phyloP scores from a whole-genome alignment of 2,113 vertebrate genomes.

The Cynoglossus semilaevis region DNA sequence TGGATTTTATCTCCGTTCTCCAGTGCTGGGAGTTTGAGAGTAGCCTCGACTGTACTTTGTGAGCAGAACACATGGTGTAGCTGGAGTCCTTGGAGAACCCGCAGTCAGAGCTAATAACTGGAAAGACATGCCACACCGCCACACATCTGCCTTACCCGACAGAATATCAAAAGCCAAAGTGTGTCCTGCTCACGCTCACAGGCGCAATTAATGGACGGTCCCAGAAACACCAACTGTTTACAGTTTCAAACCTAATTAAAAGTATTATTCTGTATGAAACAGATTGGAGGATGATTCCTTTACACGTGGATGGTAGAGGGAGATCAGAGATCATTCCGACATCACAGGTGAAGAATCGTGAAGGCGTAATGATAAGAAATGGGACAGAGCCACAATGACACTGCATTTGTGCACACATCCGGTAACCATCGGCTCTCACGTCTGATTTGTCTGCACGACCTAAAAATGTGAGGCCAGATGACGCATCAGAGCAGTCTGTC shows the following conservation, averaged over 20 bases:
- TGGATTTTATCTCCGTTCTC: slow-evolving; percentile 24
- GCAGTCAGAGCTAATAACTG: slow-evolving; percentile 62
- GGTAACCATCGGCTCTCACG: slow-evolving; percentile 40
- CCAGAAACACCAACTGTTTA: not conserved
- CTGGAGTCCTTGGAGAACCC: slow-evolving; percentile 50
- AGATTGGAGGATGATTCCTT: slow-evolving; percentile 37
- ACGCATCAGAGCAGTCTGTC: slow-evolving; percentile 19
- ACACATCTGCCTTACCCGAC: slow-evolving; percentile 29
- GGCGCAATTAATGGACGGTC: slow-evolving; percentile 39
- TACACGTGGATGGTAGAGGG: slow-evolving; percentile 33
- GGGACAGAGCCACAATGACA: slow-evolving; percentile 36
- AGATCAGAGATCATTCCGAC: slow-evolving; percentile 48
- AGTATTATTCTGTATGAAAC: slow-evolving; percentile 53
- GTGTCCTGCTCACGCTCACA: slow-evolving; percentile 7
- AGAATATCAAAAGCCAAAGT: slow-evolving; percentile 39
- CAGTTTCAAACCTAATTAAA: slow-evolving; percentile 45
- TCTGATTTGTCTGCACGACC: slow-evolving; percentile 32
- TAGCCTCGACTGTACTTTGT: slow-evolving; percentile 57
- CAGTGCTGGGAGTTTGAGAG: slow-evolving; percentile 46
- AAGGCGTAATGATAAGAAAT: not conserved
- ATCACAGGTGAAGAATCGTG: slow-evolving; percentile 33
- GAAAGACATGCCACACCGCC: slow-evolving; percentile 57
- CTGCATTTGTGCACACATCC: slow-evolving; percentile 45
- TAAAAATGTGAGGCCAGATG: slow-evolving; percentile 42
- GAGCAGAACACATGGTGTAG: slow-evolving; percentile 56